Base-by-base conservation (phyloP, 2,888 invertebrate genomes). In the Meta bourneti region DNA sequence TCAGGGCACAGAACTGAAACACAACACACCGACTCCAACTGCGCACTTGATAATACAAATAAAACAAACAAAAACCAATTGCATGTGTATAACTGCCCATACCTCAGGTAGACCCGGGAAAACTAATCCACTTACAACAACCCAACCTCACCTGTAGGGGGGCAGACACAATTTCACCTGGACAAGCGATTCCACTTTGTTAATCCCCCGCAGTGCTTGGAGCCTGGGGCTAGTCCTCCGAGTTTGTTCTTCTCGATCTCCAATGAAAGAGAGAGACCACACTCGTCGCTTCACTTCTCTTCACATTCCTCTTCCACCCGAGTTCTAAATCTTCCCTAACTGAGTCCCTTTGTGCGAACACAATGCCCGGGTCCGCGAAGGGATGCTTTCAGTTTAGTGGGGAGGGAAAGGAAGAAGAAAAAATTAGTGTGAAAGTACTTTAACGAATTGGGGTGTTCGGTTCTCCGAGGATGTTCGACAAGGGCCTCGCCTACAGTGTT, bases 201-300 rank as follows among this genome's bases (percentile, higher is more conserved):
- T 87, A 87, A 87, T 87, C 87, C 87, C 87, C 78, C 78, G 86
- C 70, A 78, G 87, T n/a, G 84, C 54, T 34, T 52, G 48, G 48
- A 7, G 78, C 78, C 78, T 49, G 70, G 51, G 82, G 72, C 51
- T 82, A 16, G 84, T 84, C 74, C 48, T 20, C 51, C 49, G 52
- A 83, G 83, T 83, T 83, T 83, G 83, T 83, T 83, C 83, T 83
- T 83, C 52, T 51, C 71, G 74, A 72, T 13, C 16, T 52, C 34
- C 71, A 70, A 82, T 72, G 52, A n/a, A 82, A 71, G 34, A 34
- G 72, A 69, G 70, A 49, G 84, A 84, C 84, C 84, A 84, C 84
- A 84, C 84, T 61, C 20, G 72, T 11, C 34, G 71, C 49, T 61
- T 79, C 54, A 69, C 52, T 51, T 61, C 54, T 80, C 19, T 54